Conservation (phyloP, 2,797 vertebrate genomes). For the Lycodopsis pacificus region DNA sequence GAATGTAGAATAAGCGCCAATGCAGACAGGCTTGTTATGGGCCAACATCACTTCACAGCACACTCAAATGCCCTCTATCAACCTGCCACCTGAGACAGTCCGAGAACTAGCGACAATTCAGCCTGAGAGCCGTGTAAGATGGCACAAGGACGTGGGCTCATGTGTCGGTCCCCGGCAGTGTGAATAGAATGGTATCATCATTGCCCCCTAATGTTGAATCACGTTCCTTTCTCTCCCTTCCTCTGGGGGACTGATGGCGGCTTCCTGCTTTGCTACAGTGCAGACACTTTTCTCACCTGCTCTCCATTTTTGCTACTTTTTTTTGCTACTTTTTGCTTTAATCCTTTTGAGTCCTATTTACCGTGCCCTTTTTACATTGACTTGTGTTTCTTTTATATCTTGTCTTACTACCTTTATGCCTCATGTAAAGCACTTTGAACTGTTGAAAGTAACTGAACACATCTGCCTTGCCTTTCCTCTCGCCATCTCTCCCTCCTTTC, state of each 20-base stretch:
- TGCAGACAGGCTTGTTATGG: constrained; percentile 30
- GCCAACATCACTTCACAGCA: constrained; percentile 28
- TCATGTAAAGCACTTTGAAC: constrained; percentile 1
- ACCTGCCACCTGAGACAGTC: constrained; percentile 52
- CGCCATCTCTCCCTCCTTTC: constrained; percentile 31
- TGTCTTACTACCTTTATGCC: background rate
- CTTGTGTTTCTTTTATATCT: background rate
- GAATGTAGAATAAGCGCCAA: constrained; percentile 11
- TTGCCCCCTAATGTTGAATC: constrained; percentile 58
- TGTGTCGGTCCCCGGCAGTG: constrained; percentile 53
- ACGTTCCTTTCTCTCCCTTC: constrained; percentile 29
- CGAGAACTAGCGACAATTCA: constrained; percentile 44
- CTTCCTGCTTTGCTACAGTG: background rate
- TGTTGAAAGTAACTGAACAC: background rate
- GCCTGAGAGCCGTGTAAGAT: constrained; percentile 32
- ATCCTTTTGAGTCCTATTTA: constrained; percentile 15
- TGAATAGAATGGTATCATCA: constrained; percentile 45
- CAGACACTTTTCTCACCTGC: background rate
- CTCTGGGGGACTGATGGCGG: background rate
- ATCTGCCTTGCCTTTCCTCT: constrained; percentile 12
- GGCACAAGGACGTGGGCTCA: constrained; percentile 51
- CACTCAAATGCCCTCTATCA: constrained; percentile 43
- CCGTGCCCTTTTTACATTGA: background rate
- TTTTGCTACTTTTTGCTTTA: background rate
- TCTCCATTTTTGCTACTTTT: background rate